Conservation (phyloP, 2,888 invertebrate genomes). For the Danaus chrysippus region DNA sequence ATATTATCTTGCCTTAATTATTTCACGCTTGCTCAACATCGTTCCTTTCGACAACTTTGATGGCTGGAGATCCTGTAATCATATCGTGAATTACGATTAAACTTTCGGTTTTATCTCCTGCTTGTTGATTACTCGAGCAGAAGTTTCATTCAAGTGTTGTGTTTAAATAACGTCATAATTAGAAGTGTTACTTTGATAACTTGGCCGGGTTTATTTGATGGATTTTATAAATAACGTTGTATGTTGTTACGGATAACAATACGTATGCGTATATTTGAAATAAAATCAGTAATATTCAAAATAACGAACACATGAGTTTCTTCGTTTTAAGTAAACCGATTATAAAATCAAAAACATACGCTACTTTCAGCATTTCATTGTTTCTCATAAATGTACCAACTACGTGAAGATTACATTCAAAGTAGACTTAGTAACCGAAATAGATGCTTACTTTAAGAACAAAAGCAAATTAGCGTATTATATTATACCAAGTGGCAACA, state of each 20-base stretch:
- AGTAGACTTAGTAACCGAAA: constrained; percentile 51
- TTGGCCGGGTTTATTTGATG: constrained; percentile 35
- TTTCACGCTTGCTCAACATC: constrained; percentile 59
- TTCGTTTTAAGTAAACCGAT: constrained; percentile 16
- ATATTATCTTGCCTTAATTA: constrained; percentile 66
- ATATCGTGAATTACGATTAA: constrained; percentile 62
- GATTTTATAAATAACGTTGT: constrained; percentile 19
- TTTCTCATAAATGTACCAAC: constrained; percentile 39
- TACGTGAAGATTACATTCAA: constrained; percentile 48
- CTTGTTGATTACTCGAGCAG: constrained; percentile 56
- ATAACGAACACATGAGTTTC: not conserved
- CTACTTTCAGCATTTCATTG: constrained; percentile 22
- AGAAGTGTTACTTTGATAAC: constrained; percentile 49
- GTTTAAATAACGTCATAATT: constrained; percentile 57
- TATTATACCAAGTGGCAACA: constrained; percentile 38
- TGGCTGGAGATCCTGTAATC: constrained; percentile 52
- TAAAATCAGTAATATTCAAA: not conserved
- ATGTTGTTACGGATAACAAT: not conserved
- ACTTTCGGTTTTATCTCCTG: constrained; percentile 62
- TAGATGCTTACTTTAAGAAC: constrained; percentile 55
- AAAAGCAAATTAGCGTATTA: constrained; percentile 65
- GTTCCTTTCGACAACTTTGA: constrained; percentile 46
- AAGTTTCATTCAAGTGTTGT: constrained; percentile 51
- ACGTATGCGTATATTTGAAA: not conserved
- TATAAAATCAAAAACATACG: constrained; percentile 19